phyloP scores from a whole-genome alignment of 2,113 vertebrate genomes.

The Gymnocephalus cernua region DNA sequence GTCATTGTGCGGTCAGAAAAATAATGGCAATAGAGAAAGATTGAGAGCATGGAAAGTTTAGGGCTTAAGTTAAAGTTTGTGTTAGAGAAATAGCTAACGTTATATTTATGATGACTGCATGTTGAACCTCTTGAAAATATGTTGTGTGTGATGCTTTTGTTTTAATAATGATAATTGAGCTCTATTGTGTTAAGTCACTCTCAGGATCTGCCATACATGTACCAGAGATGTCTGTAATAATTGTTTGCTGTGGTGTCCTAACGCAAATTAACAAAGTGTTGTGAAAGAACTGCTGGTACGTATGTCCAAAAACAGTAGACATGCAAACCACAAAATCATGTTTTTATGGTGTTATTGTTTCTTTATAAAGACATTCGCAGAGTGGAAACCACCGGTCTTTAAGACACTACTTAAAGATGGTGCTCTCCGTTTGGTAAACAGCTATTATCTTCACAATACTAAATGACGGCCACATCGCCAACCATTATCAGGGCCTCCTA shows the following conservation, averaged over 20 bases:
- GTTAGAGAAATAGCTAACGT: not conserved
- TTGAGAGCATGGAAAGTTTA: not conserved
- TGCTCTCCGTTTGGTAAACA: slow-evolving; percentile 71
- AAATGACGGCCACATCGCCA: slow-evolving; percentile 58
- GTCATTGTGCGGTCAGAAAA: not conserved
- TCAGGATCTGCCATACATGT: slow-evolving; percentile 16
- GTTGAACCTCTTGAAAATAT: not conserved
- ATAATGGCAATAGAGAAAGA: not conserved
- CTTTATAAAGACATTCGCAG: slow-evolving; percentile 68
- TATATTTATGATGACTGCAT: not conserved
- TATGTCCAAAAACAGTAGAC: slow-evolving; percentile 56
- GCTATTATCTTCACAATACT: slow-evolving; percentile 76
- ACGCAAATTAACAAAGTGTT: slow-evolving; percentile 49
- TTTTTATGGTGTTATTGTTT: slow-evolving; percentile 80
- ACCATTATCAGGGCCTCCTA: slow-evolving; percentile 62
- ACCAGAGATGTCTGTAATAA: slow-evolving; percentile 44
- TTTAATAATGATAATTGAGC: slow-evolving; percentile 23
- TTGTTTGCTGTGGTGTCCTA: slow-evolving; percentile 56
- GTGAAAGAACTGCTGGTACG: slow-evolving; percentile 32
- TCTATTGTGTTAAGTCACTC: slow-evolving; percentile 28
- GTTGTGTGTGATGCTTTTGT: not conserved
- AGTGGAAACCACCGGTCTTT: slow-evolving; percentile 69
- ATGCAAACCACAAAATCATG: slow-evolving; percentile 69
- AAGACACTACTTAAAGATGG: slow-evolving; percentile 63
- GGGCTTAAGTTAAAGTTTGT: not conserved